These are phyloP conservation scores for Cheilosia soror DNA, from an alignment of 2,888 invertebrate genomes.

Conservation along the genomic window DNA sequence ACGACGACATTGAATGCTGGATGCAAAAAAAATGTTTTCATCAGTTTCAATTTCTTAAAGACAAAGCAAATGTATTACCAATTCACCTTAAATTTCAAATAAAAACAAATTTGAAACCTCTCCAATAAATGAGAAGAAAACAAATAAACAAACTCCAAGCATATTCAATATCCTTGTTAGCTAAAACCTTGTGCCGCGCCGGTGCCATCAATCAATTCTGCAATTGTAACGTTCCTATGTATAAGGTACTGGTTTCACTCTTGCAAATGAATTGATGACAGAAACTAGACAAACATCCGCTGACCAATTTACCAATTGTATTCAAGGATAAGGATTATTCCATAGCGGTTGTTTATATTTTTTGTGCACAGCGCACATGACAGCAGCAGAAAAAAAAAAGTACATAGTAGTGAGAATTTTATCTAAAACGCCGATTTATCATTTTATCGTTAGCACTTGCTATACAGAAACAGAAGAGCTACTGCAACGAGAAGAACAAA, in stretches of 20 bases:
- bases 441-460: slow-evolving; percentile 68
- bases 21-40: no score
- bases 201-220: slow-evolving; percentile 42
- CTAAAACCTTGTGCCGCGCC: not conserved
- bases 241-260: slow-evolving; percentile 10
- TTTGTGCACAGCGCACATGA: not conserved
- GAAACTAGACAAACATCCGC: slow-evolving; percentile 65
- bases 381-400: slow-evolving; percentile 6
- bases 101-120: no score
- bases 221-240: not conserved
- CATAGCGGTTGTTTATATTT: slow-evolving; percentile 6
- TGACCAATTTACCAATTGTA: slow-evolving; percentile 61
- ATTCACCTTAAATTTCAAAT: no score
- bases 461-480: slow-evolving; percentile 31
- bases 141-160: not conserved
- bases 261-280: slow-evolving; percentile 73
- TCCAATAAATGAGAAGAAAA: no score
- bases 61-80: no score
- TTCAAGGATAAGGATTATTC: slow-evolving; percentile 53
- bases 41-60: no score
- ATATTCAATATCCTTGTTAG: slow-evolving; percentile 27
- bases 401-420: slow-evolving; percentile 31
- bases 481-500: slow-evolving; percentile 27
- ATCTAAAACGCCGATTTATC: slow-evolving; percentile 66
- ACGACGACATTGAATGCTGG: no score